These are phyloP conservation scores for Tiphia femorata DNA, from an alignment of 2,888 invertebrate species.

Conservation along the genomic window DNA sequence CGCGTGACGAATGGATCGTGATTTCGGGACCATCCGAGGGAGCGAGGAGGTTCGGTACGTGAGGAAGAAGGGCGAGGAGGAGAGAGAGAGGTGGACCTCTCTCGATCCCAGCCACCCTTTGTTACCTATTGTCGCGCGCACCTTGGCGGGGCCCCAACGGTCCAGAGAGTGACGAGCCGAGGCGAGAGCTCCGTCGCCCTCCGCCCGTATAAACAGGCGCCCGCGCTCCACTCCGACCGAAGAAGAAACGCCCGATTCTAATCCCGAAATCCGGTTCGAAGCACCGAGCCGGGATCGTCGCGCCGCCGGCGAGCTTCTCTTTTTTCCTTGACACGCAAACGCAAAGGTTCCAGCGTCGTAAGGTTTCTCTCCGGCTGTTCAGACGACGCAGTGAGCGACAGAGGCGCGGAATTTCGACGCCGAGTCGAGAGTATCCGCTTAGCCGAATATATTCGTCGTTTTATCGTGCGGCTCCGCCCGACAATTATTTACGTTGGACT, in stretches of 20 bases:
- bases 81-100: no score
- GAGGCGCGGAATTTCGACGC: no score
- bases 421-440: no score
- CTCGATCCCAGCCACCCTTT: slow-evolving; percentile 18
- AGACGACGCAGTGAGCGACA: no score
- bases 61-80: no score
- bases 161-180: slow-evolving; percentile 37
- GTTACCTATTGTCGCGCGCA: slow-evolving; percentile 35
- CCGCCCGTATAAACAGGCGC: slow-evolving; percentile 26
- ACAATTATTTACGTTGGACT: no score
- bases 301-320: slow-evolving; percentile 31
- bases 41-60: slow-evolving; percentile 5
- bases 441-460: no score
- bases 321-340: slow-evolving; percentile 34
- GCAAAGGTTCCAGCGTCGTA: no score
- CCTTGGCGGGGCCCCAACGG: slow-evolving; percentile 3
- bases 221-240: neutral
- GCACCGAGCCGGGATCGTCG: slow-evolving; percentile 56
- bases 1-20: slow-evolving; percentile 39
- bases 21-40: slow-evolving; percentile 32
- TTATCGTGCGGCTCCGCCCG: no score
- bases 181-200: slow-evolving; percentile 44
- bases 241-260: slow-evolving; percentile 31
- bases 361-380: no score
- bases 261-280: slow-evolving; percentile 62